A percentile compares a stretch with the other conserved stretches of the same genome.
Conservation (phyloP, 2,888 invertebrate genomes). For the Emmelina monodactyla region DNA sequence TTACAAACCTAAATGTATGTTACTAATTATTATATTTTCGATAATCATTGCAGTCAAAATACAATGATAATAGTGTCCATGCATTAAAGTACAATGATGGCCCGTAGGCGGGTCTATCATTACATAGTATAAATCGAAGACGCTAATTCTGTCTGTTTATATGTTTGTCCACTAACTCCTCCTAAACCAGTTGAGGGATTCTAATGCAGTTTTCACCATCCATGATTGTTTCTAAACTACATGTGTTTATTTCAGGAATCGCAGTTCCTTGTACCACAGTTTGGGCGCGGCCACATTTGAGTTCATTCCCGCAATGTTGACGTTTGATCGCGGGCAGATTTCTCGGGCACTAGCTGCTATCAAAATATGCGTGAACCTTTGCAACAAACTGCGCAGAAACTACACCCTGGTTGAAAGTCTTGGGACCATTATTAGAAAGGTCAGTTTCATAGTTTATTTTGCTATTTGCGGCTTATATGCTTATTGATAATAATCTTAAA, state of each 20-base stretch:
- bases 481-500: constrained; percentile 6
- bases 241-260: constrained; percentile 73
- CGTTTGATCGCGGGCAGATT: constrained; percentile 85
- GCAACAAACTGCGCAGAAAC: constrained; percentile 74
- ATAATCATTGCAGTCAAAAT: too few species aligned
- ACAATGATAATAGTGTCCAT: too few species aligned
- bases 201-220: too few species aligned
- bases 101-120: too few species aligned
- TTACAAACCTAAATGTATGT: too few species aligned
- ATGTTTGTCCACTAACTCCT: too few species aligned
- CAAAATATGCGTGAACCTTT: constrained; percentile 81
- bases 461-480: background rate
- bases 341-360: constrained; percentile 76
- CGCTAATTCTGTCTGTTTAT: too few species aligned
- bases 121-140: too few species aligned
- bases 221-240: too few species aligned
- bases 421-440: constrained; percentile 77
- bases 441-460: constrained; percentile 17
- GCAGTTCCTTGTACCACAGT: constrained; percentile 90
- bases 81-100: too few species aligned
- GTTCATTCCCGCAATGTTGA: constrained; percentile 92
- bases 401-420: constrained; percentile 79
- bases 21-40: too few species aligned
- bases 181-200: too few species aligned
- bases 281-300: constrained; percentile 87